These are phyloP conservation scores for Solen grandis DNA, from an alignment of 1,140 invertebrate genomes.

Conservation along the genomic window DNA sequence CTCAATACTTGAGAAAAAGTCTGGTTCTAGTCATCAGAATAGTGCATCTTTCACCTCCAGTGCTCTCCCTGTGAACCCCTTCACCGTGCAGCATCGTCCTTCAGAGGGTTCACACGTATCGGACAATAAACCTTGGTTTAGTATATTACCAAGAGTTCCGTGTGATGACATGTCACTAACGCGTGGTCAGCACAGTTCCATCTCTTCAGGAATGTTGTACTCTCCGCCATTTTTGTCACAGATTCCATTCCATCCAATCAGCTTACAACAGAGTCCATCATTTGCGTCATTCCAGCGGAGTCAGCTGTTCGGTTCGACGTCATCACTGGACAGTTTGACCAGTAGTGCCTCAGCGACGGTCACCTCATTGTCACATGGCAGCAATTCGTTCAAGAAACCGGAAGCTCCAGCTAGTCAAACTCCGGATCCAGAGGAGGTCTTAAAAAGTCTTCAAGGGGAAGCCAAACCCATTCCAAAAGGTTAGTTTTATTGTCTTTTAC, in stretches of 20 bases:
- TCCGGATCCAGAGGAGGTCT: constrained; percentile 61
- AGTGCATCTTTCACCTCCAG: constrained; percentile 3
- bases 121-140: constrained; percentile 84
- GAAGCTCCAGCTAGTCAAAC: constrained; percentile 61
- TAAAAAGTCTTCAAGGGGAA: constrained; percentile 69
- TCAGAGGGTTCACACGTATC: not conserved
- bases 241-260: constrained; percentile 83
- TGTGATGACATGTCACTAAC: constrained; percentile 83
- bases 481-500: too few relatives aligned
- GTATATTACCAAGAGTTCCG: constrained; percentile 84
- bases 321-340: constrained; percentile 47
- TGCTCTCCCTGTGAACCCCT: constrained; percentile 50
- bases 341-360: constrained; percentile 43
- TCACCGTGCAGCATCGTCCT: constrained; percentile 3
- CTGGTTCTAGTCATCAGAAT: constrained; percentile 54
- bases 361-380: constrained; percentile 44
- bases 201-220: constrained; percentile 52
- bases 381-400: constrained; percentile 73
- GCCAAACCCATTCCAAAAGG: constrained; percentile 73
- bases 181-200: constrained; percentile 55
- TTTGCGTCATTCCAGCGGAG: constrained; percentile 74
- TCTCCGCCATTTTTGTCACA: constrained; percentile 82
- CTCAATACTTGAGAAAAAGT: constrained; percentile 74
- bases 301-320: constrained; percentile 52
- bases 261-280: constrained; percentile 63